Evolutionary conservation across 2,113 vertebrate genomes (phyloP).

Genomic region (Jaculus jaculus): DNA sequence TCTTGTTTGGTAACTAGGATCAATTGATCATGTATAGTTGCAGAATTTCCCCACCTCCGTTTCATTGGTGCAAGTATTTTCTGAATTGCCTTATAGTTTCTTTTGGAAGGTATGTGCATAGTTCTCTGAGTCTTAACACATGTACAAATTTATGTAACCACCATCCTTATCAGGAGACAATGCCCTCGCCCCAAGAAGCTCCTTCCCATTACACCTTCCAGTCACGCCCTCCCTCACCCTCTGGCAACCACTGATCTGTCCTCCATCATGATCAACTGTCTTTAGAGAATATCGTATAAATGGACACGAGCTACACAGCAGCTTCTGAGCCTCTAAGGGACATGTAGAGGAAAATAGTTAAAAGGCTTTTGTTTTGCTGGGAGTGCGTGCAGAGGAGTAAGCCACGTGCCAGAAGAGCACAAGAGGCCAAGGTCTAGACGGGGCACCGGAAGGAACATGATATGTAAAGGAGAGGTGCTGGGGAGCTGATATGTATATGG

Average conservation of each 20-base stretch:
- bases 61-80: background rate
- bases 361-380: conserved; percentile 32
- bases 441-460: background rate
- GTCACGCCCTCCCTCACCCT: too few species aligned
- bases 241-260: background rate
- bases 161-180: background rate
- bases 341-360: background rate
- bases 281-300: background rate
- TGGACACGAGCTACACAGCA: background rate
- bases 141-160: conserved; percentile 15
- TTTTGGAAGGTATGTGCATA: background rate
- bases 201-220: background rate
- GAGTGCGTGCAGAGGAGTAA: background rate
- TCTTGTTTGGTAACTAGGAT: background rate
- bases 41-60: background rate
- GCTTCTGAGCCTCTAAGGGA: background rate
- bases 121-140: background rate
- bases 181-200: background rate
- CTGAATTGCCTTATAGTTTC: background rate
- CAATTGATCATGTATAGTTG: background rate
- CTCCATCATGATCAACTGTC: background rate
- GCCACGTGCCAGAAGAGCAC: background rate
- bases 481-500: background rate
- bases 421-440: too few species aligned
- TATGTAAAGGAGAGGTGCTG: too few species aligned